Percentiles rank a stretch among this genome's conserved stretches.
Conservation (phyloP, 92 coral and sea anemone genomes). For the Palythoa grandiflora region DNA sequence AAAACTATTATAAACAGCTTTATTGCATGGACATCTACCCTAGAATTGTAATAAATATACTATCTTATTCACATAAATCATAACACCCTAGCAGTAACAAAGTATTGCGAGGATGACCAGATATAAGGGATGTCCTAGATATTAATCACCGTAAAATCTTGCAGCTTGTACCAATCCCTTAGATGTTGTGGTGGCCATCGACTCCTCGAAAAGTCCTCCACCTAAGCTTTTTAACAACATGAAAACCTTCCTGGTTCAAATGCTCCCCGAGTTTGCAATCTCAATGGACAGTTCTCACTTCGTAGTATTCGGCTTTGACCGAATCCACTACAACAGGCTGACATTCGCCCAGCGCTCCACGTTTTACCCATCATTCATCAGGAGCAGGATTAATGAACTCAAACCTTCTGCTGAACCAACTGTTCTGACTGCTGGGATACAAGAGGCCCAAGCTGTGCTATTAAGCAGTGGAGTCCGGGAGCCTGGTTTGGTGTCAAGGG, state of each 20-base stretch:
- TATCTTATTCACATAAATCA: too few relatives aligned
- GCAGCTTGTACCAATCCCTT: slow-evolving; percentile 46
- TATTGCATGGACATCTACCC: too few relatives aligned
- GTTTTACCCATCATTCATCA: slow-evolving; percentile 19
- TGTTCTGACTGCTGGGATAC: slow-evolving; percentile 19
- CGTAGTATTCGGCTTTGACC: slow-evolving; percentile 55
- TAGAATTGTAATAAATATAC: too few relatives aligned
- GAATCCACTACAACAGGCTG: not conserved
- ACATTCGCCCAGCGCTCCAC: slow-evolving; percentile 29
- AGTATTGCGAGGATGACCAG: too few relatives aligned
- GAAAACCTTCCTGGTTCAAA: slow-evolving; percentile 37
- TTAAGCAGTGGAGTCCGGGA: slow-evolving; percentile 51
- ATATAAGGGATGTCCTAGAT: too few relatives aligned
- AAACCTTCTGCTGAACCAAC: slow-evolving; percentile 45
- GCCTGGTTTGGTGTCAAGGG: slow-evolving; percentile 36
- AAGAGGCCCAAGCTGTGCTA: slow-evolving; percentile 42
- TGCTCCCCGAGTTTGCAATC: slow-evolving; percentile 35
- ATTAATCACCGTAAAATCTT: not conserved
- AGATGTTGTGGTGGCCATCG: slow-evolving; percentile 61
- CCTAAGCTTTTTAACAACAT: slow-evolving; percentile 13
- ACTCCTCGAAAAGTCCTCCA: slow-evolving; percentile 50
- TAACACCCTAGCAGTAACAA: too few relatives aligned
- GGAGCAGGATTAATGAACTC: slow-evolving; percentile 30
- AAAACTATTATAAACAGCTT: too few relatives aligned
- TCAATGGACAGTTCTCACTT: slow-evolving; percentile 48